Evolutionary conservation across 2,888 invertebrate genomes (phyloP).

Genomic region (Malacosoma neustria): DNA sequence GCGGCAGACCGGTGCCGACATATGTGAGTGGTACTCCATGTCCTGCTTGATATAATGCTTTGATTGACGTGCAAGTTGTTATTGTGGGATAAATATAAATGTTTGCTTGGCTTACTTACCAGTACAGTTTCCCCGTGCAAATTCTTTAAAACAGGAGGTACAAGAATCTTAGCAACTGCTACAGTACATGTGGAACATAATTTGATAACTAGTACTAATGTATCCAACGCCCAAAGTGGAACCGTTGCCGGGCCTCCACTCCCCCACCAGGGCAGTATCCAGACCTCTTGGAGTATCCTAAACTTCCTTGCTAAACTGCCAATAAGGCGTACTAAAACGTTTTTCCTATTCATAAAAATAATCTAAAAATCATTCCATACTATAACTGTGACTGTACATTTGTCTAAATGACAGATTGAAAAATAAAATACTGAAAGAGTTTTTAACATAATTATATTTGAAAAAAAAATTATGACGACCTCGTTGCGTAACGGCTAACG

Average conservation of each 20-base stretch:
- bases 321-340: slow-evolving; percentile 43
- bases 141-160: slow-evolving; percentile 54
- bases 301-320: slow-evolving; percentile 50
- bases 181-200: slow-evolving; percentile 48
- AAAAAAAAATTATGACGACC: too few species aligned
- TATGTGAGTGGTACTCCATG: too few species aligned
- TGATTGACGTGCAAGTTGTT: too few species aligned
- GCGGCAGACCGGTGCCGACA: too few species aligned
- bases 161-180: slow-evolving; percentile 34
- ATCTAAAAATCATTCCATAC: slow-evolving; percentile 22
- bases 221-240: slow-evolving; percentile 53
- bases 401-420: too few species aligned
- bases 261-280: slow-evolving; percentile 63
- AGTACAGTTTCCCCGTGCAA: slow-evolving; percentile 60
- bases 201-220: slow-evolving; percentile 48
- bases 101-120: slow-evolving; percentile 36
- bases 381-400: slow-evolving; percentile 10
- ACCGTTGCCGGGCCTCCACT: slow-evolving; percentile 43
- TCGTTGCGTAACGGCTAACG: too few species aligned
- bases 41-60: too few species aligned
- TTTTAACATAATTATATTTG: too few species aligned
- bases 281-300: slow-evolving; percentile 52
- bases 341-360: slow-evolving; percentile 51
- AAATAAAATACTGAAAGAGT: too few species aligned
- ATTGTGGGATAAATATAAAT: too few species aligned